Evolutionary conservation across 1,140 invertebrate species (phyloP), one percentile per base, ranked within the genome.

Genomic region (Harpegnathos saltator): DNA sequence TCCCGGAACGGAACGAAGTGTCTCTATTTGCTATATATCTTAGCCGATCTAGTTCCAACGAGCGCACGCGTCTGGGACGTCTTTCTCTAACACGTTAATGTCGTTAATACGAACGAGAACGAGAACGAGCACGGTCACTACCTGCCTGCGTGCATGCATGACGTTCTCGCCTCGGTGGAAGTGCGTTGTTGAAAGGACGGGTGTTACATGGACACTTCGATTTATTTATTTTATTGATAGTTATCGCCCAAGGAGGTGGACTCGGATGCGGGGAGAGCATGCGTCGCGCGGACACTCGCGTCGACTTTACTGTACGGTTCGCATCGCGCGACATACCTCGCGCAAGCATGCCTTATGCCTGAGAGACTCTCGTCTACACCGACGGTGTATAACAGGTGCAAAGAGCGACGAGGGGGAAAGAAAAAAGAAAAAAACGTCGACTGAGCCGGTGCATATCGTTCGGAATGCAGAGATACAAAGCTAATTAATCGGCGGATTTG

Each of bases 161-260:
- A 44, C 9, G 38, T 11, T 44, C 29, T 1, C 29, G n/a, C n/a
- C n/a, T n/a, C 38, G 38, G 7, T 44, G 9, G 38, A 44, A 11
- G 38, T 44, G 38, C 9, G 38, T 44, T 44, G 38, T 11, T n/a
- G n/a, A 44, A 44, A 75, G 85, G 71, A 73, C 54, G 14, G 85
- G 81, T 44, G 38, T 77, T 22, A 50, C 24, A 59, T 54, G n/a
- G 15, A 77, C 52, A 33, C 17, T 72, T 83, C 29, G 24, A 63
- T 82, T 87, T 59, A 72, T 87, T 81, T 38, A 72, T 66, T 88
- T 88, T 84, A 87, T 87, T 65, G 74, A 71, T 69, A 71, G 52
- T 87, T 74, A 87, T 29, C 73, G 72, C 71, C 75, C 63, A 83
- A 66, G 69, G 38, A 80, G 48, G 19, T 50, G 56, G 68, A 77